Conservation (phyloP, 2,888 invertebrate genomes). For the Yponomeuta evonymella region DNA sequence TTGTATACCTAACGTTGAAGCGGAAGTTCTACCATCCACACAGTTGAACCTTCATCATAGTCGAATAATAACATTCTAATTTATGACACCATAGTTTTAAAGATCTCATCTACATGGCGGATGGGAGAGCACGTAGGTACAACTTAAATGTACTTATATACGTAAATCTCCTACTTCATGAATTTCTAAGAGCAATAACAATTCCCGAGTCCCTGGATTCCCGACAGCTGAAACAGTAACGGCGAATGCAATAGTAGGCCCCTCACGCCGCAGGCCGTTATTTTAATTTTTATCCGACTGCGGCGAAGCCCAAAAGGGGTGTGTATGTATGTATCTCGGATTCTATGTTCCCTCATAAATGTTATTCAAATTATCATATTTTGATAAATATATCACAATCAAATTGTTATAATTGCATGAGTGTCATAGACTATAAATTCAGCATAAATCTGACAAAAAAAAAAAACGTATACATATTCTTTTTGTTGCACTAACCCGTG, state of each 20-base stretch:
- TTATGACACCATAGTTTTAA: background rate
- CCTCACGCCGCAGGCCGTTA: conserved; percentile 11
- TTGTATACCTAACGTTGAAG: background rate
- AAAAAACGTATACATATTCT: no score
- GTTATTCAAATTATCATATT: no score
- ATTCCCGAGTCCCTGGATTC: conserved; percentile 3
- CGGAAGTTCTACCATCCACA: conserved; percentile 2
- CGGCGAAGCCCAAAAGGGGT: no score
- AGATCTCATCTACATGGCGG: background rate
- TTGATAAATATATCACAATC: no score
- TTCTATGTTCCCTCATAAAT: no score
- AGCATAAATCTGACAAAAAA: no score
- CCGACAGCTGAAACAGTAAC: background rate
- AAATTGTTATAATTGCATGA: no score
- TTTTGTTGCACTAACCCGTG: no score
- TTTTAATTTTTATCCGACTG: conserved; percentile 26
- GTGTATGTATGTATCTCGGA: background rate
- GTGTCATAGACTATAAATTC: no score
- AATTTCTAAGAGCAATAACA: background rate
- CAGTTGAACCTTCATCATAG: background rate
- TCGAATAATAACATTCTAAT: no score
- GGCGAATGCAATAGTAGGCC: conserved; percentile 11
- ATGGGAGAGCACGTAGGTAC: background rate
- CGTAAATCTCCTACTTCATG: background rate
- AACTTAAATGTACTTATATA: background rate